A percentile compares a stretch with the other conserved stretches of the same genome.
Evolutionary conservation across 2,113 vertebrate genomes (phyloP).

Genomic region (Casuarius casuarius): DNA sequence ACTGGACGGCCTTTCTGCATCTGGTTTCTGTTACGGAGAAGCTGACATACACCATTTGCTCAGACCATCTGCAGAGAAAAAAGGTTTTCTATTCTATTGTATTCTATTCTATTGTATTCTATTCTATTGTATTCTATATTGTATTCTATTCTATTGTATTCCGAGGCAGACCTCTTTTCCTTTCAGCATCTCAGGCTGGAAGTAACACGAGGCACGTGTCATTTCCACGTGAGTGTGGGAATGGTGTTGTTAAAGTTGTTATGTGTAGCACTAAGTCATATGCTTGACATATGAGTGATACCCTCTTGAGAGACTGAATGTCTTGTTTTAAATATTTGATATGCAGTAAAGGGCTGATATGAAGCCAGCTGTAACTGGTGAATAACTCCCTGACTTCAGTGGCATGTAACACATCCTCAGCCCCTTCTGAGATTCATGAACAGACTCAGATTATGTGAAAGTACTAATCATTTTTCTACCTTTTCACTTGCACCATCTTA

Average conservation of each 20-base stretch:
- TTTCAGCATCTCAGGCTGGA: background rate
- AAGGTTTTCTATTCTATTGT: too few species aligned
- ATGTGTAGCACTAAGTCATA: background rate
- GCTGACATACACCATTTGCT: background rate
- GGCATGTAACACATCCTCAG: background rate
- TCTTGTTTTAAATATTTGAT: background rate
- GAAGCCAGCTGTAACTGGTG: background rate
- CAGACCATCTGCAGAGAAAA: background rate
- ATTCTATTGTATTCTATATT: too few species aligned
- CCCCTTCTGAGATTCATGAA: background rate
- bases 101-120: too few species aligned
- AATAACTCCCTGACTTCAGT: background rate
- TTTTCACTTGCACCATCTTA: background rate
- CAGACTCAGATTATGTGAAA: background rate
- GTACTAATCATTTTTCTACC: background rate
- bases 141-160: too few species aligned
- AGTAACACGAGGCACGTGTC: background rate
- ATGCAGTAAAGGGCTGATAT: background rate
- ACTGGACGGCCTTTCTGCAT: background rate
- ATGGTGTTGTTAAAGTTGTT: background rate
- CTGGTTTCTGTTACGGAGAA: constrained; percentile 29
- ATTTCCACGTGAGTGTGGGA: background rate
- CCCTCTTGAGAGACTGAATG: background rate
- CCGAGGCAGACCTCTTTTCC: background rate
- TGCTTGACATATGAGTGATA: background rate